Evolutionary conservation across 1,140 invertebrate species (phyloP).

Genomic region (Drosophila rufa): DNA sequence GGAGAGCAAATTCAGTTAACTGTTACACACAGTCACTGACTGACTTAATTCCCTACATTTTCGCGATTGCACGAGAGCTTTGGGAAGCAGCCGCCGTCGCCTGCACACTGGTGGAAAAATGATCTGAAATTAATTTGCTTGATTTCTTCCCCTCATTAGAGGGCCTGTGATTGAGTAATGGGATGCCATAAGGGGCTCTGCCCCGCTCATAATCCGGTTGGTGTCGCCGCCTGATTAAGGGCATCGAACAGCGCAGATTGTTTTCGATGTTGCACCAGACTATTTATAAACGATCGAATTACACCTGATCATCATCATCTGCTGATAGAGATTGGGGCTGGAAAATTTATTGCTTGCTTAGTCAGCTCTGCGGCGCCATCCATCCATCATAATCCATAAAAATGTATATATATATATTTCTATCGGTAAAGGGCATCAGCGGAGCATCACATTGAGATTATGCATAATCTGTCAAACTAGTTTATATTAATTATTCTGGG

Average conservation of each 20-base stretch:
- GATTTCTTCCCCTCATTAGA: slow-evolving; percentile 9
- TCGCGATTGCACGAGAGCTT: slow-evolving; percentile 40
- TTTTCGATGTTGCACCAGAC: slow-evolving; percentile 39
- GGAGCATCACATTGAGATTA: slow-evolving; percentile 23
- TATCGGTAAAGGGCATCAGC: slow-evolving; percentile 33
- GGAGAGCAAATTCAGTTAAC: slow-evolving; percentile 75
- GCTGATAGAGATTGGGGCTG: slow-evolving; percentile 15
- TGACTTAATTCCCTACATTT: slow-evolving; percentile 83
- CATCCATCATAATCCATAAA: background rate
- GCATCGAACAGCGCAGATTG: slow-evolving; percentile 36
- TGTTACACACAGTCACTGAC: slow-evolving; percentile 74
- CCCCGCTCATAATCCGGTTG: slow-evolving; percentile 31
- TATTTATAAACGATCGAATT: slow-evolving; percentile 49
- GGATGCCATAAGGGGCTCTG: slow-evolving; percentile 11
- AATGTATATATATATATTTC: background rate
- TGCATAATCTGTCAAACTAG: slow-evolving; percentile 24
- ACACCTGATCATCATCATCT: slow-evolving; percentile 34
- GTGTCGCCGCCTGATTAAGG: slow-evolving; percentile 42
- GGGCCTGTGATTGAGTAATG: slow-evolving; percentile 21
- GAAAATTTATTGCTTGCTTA: slow-evolving; percentile 37
- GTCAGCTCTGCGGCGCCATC: slow-evolving; percentile 29
- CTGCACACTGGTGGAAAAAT: slow-evolving; percentile 24
- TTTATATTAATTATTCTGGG: slow-evolving; percentile 13
- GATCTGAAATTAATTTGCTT: slow-evolving; percentile 12
- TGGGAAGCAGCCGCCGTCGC: slow-evolving; percentile 1